Evolutionary conservation across 2,113 vertebrate species (phyloP).

Genomic region (Aptenodytes patagonicus): DNA sequence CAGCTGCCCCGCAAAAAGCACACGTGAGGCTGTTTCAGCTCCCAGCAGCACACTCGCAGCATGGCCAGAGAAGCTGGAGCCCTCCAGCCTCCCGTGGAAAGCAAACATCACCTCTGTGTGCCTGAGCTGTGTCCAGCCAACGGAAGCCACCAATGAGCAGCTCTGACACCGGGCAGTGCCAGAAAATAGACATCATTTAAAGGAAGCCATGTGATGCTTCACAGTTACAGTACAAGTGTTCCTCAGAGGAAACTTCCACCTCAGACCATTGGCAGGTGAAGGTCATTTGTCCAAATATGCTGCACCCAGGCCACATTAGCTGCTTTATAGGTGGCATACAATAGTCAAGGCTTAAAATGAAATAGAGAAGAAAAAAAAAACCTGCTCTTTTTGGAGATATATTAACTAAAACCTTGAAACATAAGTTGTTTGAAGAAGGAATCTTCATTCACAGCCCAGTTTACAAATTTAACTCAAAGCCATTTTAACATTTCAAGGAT

Average conservation of each 20-base stretch:
- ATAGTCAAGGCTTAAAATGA: background rate
- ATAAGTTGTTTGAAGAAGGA: background rate
- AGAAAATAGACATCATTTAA: background rate
- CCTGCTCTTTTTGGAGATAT: background rate
- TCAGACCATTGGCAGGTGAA: background rate
- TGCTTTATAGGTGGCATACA: background rate
- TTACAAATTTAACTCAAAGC: background rate
- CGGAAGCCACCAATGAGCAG: background rate
- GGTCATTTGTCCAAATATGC: background rate
- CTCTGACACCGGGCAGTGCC: background rate
- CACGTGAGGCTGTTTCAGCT: background rate
- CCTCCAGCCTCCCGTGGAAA: background rate
- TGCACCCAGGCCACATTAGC: background rate
- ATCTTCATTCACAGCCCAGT: background rate
- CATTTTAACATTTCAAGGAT: background rate
- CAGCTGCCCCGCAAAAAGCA: background rate
- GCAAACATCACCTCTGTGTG: background rate
- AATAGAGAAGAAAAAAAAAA: background rate
- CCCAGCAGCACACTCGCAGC: background rate
- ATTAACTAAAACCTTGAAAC: background rate
- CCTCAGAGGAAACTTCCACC: background rate
- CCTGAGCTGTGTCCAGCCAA: background rate
- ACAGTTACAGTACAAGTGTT: background rate
- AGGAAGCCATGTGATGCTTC: background rate
- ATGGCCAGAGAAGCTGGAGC: background rate